phyloP scores from a whole-genome alignment of 2,888 invertebrate genomes.

The Agrenia bidenticulata region DNA sequence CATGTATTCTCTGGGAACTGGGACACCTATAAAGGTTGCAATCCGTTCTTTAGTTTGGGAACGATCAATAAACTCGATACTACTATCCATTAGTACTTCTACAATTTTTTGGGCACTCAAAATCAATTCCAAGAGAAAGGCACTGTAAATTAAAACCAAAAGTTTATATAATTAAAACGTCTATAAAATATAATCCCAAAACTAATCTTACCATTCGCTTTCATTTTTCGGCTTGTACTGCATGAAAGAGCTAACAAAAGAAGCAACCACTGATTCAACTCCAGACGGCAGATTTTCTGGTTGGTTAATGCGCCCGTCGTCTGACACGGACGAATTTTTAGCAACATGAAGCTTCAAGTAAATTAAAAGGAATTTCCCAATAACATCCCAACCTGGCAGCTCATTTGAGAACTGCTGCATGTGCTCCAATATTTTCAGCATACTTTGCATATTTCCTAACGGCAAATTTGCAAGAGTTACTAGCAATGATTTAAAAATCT shows the following conservation, averaged over 20 bases:
- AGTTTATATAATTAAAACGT: slow-evolving; percentile 1
- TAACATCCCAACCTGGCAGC: slow-evolving; percentile 26
- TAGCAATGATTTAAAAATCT: too few relatives aligned
- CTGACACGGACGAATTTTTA: not conserved
- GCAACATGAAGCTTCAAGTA: slow-evolving; percentile 21
- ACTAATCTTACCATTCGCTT: slow-evolving; percentile 33
- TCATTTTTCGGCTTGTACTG: slow-evolving; percentile 27
- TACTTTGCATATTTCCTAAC: slow-evolving; percentile 13
- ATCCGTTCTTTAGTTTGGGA: slow-evolving; percentile 1
- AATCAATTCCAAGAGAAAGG: slow-evolving; percentile 35
- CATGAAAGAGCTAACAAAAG: slow-evolving; percentile 24
- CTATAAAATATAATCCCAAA: slow-evolving; percentile 6
- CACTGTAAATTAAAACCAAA: slow-evolving; percentile 25
- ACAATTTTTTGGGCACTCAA: slow-evolving; percentile 40
- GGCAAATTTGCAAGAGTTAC: not conserved
- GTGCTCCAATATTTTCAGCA: slow-evolving; percentile 8
- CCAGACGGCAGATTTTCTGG: not conserved
- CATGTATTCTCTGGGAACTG: slow-evolving; percentile 38
- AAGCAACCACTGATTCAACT: slow-evolving; percentile 12
- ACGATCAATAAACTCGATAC: slow-evolving; percentile 3
- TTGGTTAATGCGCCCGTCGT: not conserved
- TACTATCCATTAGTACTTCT: slow-evolving; percentile 21
- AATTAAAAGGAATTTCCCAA: slow-evolving; percentile 25
- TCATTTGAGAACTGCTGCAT: not conserved
- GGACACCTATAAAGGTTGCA: slow-evolving; percentile 9